Base-by-base conservation (phyloP, 2,888 invertebrate species). In the Acrobasis suavella region DNA sequence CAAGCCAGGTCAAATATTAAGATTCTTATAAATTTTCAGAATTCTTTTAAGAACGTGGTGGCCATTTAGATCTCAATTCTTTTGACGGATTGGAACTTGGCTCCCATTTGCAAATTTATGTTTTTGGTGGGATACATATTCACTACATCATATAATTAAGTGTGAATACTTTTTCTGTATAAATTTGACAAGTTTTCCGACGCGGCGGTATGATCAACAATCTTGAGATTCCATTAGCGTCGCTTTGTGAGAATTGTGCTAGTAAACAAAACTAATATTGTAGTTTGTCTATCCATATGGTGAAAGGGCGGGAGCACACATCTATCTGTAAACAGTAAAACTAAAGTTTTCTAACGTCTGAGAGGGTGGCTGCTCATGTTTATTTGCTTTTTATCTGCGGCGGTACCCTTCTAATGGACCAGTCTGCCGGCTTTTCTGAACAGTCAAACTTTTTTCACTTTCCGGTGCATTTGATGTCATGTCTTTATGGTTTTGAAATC, bases 371-470 rank as follows among this genome's bases (percentile, higher is more conserved):
- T 58, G 64, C 64, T 69, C 22, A 63, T 77, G 83, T 84, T 86
- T 85, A 77, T 83, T 83, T 82, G 76, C 74, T 80, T 86, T 86
- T 83, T 81, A 56, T 80, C 76, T 78, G 70, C 75, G 78, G 69
- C 76, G 77, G 77, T 80, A 77, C 75, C 75, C 71, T 68, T 77
- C 78, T 78, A 81, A 80, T 79, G 80, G 83, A 87, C 89, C 85
- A 85, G 86, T 87, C 77, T 75, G 81, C 82, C 78, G 74, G 81
- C 76, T 83, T 83, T 83, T 81, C 76, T 72, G 77, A 80, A 74
- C 75, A 75, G 76, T 67, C 68, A 63, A 71, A 73, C 73, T 74
- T 72, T 74, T 79, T 80, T 75, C 75, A 70, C 72, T 70, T 66
- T 69, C 62, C 64, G 63, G 62, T 70, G 62, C 58, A 62, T 66